phyloP scores from a whole-genome alignment of 2,113 vertebrate species.

The Catharus bicknelli region DNA sequence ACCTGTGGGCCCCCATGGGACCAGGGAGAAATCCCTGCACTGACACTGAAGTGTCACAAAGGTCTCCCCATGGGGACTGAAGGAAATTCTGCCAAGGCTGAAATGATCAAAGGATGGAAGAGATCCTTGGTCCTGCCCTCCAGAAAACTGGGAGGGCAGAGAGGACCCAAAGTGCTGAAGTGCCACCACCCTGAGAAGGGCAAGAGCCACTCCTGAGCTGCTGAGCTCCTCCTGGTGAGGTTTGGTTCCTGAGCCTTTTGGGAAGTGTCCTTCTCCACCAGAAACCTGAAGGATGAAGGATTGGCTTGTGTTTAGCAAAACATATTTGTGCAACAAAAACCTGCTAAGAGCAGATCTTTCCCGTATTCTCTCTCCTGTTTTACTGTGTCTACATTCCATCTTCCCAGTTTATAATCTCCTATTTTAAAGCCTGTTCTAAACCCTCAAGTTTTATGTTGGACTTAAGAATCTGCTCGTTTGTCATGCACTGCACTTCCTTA shows the following conservation, averaged over 20 bases:
- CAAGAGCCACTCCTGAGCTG: background rate
- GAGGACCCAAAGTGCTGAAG: background rate
- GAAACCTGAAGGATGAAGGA: background rate
- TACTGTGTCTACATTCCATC: background rate
- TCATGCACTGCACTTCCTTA: background rate
- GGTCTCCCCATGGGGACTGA: background rate
- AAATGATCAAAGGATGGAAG: background rate
- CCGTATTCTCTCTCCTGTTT: background rate
- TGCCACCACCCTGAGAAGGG: background rate
- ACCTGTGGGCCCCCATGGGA: background rate
- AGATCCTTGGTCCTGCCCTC: background rate
- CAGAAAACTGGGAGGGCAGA: background rate
- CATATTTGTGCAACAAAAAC: background rate
- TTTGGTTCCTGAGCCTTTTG: background rate
- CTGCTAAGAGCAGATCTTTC: background rate
- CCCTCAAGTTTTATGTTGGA: background rate
- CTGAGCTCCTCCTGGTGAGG: background rate
- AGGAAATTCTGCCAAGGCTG: background rate
- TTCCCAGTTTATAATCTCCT: constrained; percentile 8
- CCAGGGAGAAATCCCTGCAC: background rate
- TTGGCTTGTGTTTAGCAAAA: background rate
- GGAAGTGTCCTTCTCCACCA: background rate
- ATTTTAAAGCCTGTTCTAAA: background rate
- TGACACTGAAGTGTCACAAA: fast-evolving
- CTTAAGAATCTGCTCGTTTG: background rate